phyloP scores from a whole-genome alignment of 1,140 invertebrate genomes.

The Heliothis subflexa region DNA sequence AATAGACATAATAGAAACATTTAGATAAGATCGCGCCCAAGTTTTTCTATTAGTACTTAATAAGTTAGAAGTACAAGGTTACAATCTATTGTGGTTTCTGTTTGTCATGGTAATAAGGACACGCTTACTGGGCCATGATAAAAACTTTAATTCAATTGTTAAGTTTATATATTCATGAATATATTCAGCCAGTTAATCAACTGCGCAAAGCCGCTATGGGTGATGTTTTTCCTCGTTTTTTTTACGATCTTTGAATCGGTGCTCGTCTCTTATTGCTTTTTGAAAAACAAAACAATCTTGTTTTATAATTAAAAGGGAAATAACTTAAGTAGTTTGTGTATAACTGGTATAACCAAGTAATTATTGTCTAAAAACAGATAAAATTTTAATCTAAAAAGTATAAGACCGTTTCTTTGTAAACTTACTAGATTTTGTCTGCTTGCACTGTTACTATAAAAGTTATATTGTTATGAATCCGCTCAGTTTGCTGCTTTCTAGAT shows the following conservation, averaged over 20 bases:
- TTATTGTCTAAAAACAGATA: no score
- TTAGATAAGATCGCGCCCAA: constrained; percentile 2
- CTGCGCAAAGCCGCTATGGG: not conserved
- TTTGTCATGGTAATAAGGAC: not conserved
- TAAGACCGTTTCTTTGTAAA: no score
- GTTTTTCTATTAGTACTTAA: constrained; percentile 12
- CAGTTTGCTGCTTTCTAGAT: no score
- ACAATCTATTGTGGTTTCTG: constrained; percentile 6
- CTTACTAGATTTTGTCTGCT: no score
- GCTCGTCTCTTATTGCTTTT: no score
- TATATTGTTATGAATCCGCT: no score
- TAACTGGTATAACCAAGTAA: no score
- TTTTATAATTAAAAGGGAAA: no score
- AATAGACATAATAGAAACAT: not conserved
- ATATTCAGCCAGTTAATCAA: not conserved
- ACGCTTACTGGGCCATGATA: not conserved
- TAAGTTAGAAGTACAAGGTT: not conserved
- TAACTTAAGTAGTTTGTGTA: no score
- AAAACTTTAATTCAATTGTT: constrained; percentile 18
- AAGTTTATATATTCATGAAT: not conserved
- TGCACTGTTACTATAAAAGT: no score
- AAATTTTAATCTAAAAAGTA: no score
- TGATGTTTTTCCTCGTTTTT: not conserved
- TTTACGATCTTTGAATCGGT: not conserved
- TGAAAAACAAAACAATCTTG: no score